Percentiles rank a stretch among this genome's conserved stretches.
Evolutionary conservation across 2,113 vertebrate genomes (phyloP).

Genomic region (Solea senegalensis): DNA sequence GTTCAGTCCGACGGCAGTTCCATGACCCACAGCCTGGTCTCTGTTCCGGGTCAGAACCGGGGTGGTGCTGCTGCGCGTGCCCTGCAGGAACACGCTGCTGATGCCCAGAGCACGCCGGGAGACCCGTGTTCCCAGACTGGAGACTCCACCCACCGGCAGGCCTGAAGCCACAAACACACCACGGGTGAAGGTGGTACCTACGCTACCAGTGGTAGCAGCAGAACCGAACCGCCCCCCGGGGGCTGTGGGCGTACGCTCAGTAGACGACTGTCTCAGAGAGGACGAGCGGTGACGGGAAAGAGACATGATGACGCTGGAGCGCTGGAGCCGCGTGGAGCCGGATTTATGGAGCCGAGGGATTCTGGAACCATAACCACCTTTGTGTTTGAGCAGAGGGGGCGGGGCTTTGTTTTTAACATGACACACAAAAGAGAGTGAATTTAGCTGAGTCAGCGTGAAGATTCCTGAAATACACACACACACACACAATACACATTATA

Average conservation of each 20-base stretch:
- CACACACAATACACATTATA: background rate
- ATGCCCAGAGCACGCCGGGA: slow-evolving; percentile 92
- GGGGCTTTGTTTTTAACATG: slow-evolving; percentile 36
- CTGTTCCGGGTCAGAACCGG: slow-evolving; percentile 75
- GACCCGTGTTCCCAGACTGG: slow-evolving; percentile 86
- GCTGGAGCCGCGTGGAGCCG: slow-evolving; percentile 23
- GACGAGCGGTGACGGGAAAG: slow-evolving; percentile 88
- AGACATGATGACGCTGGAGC: slow-evolving; percentile 77
- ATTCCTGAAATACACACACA: slow-evolving; percentile 30
- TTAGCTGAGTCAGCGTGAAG: slow-evolving; percentile 62
- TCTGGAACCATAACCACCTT: slow-evolving; percentile 84
- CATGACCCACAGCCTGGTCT: slow-evolving; percentile 69
- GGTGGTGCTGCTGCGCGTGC: slow-evolving; percentile 84
- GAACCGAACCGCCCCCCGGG: slow-evolving; percentile 58
- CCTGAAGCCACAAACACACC: slow-evolving; percentile 85
- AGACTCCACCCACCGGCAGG: slow-evolving; percentile 64
- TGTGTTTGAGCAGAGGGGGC: slow-evolving; percentile 50
- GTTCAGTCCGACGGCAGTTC: slow-evolving; percentile 81
- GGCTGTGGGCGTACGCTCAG: slow-evolving; percentile 67
- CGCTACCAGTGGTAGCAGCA: background rate
- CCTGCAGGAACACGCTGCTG: slow-evolving; percentile 94
- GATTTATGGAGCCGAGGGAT: slow-evolving; percentile 79
- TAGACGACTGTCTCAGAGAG: slow-evolving; percentile 82
- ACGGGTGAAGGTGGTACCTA: slow-evolving; percentile 55
- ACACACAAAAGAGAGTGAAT: slow-evolving; percentile 12